A percentile compares a stretch with the other conserved stretches of the same genome.
phyloP scores from a whole-genome alignment of 1,140 invertebrate genomes.

The Danaus melanippus region DNA sequence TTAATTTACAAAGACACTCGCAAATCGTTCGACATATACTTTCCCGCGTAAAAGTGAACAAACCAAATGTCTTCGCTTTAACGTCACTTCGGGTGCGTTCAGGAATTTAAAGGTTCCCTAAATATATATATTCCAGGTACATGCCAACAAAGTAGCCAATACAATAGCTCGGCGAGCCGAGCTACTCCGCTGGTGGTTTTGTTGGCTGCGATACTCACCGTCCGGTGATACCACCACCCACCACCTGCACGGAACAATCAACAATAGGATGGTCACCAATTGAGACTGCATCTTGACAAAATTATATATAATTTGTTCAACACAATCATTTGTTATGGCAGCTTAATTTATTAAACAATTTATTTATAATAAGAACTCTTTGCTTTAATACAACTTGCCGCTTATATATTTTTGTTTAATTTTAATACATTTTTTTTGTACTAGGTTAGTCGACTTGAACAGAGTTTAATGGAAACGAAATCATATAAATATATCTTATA shows the following conservation, averaged over 20 bases:
- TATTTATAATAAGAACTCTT: no score
- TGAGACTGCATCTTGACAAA: no score
- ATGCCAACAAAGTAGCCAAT: constrained; percentile 66
- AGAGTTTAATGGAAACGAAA: constrained; percentile 56
- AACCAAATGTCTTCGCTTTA: no score
- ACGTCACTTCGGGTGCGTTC: no score
- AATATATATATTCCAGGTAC: constrained; percentile 40
- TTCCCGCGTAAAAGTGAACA: no score
- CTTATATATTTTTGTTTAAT: constrained; percentile 4
- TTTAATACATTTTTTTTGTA: constrained; percentile 12
- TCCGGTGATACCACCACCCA: constrained; percentile 37
- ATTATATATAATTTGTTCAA: neutral
- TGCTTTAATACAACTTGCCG: constrained; percentile 1
- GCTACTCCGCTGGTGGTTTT: constrained; percentile 22
- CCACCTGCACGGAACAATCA: no score
- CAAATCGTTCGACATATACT: no score
- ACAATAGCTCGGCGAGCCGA: constrained; percentile 37
- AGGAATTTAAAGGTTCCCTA: no score
- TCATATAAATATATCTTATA: constrained; percentile 45
- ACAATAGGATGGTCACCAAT: no score
- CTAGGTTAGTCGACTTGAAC: constrained; percentile 50
- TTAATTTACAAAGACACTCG: no score
- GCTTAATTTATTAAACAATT: neutral
- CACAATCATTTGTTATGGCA: neutral
- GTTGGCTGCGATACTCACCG: constrained; percentile 15